These are phyloP conservation scores for Macroteleia sp. DNA, from an alignment of 2,888 invertebrate genomes.

Conservation along the genomic window DNA sequence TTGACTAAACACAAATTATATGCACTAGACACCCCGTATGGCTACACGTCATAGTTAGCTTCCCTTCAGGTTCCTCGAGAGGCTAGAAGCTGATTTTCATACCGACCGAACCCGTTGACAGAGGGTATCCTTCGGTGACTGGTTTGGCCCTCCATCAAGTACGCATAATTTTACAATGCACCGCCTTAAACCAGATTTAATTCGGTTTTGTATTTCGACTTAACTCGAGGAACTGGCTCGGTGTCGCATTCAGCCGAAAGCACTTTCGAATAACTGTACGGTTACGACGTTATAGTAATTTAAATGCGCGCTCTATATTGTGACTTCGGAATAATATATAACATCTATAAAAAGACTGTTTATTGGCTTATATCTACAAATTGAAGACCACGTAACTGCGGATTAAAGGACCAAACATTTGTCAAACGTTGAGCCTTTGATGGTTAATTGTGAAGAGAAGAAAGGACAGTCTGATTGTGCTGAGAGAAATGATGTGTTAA, in stretches of 20 bases:
- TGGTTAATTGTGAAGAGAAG: constrained; percentile 40
- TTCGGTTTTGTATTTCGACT: constrained; percentile 69
- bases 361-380: constrained; percentile 58
- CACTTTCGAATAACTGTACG: constrained; percentile 57
- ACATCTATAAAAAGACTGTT: constrained; percentile 52
- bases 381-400: constrained; percentile 49
- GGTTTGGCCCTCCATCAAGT: constrained; percentile 50
- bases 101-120: constrained; percentile 76
- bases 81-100: constrained; percentile 76
- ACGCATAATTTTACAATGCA: constrained; percentile 57
- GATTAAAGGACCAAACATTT: constrained; percentile 42
- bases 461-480: constrained; percentile 22
- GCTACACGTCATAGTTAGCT: constrained; percentile 70
- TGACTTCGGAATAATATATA: constrained; percentile 61
- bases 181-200: constrained; percentile 66
- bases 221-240: constrained; percentile 61
- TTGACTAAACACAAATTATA: constrained; percentile 60
- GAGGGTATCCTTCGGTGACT: constrained; percentile 57
- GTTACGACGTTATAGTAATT: constrained; percentile 55
- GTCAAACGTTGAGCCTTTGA: constrained; percentile 30
- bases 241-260: constrained; percentile 44
- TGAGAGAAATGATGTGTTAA: constrained; percentile 34
- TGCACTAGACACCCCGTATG: constrained; percentile 71
- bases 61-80: constrained; percentile 68
- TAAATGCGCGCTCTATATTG: constrained; percentile 54